phyloP scores from a whole-genome alignment of 2,113 vertebrate species.

The Gavialis gangeticus region DNA sequence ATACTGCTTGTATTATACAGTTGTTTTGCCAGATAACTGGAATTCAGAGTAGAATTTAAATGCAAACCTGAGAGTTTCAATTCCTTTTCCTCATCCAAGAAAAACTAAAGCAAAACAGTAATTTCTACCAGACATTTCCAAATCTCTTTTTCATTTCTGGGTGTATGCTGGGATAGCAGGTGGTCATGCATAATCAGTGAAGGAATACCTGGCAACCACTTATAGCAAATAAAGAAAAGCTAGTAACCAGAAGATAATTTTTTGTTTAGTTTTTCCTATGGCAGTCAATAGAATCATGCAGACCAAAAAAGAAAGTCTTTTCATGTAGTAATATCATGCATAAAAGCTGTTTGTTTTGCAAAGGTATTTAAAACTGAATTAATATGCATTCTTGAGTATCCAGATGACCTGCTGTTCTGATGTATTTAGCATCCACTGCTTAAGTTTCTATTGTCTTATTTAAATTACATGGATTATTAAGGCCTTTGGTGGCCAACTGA shows the following conservation, averaged over 20 bases:
- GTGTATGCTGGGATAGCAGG: conserved; percentile 8
- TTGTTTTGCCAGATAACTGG: conserved; percentile 33
- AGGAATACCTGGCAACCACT: background rate
- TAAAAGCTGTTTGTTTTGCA: background rate
- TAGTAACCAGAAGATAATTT: background rate
- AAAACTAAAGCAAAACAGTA: conserved; percentile 3
- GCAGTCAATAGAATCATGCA: conserved; percentile 37
- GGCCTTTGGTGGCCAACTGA: background rate
- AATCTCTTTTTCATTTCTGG: background rate
- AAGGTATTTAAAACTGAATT: background rate
- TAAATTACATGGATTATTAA: background rate
- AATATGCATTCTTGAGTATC: background rate
- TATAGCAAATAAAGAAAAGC: background rate
- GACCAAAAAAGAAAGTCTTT: conserved; percentile 46
- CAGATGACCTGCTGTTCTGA: background rate
- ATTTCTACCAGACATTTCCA: conserved; percentile 22
- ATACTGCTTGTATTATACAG: background rate
- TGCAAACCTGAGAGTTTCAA: background rate
- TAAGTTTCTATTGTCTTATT: background rate
- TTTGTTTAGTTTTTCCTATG: background rate
- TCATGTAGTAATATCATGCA: conserved; percentile 30
- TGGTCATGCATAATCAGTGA: background rate
- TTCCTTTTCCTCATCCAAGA: conserved; percentile 36
- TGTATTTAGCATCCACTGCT: background rate
- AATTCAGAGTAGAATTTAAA: conserved; percentile 46